Evolutionary conservation across 2,797 vertebrate genomes (phyloP), one percentile per base, ranked within the genome.

Genomic region (Bucorvus abyssinicus): DNA sequence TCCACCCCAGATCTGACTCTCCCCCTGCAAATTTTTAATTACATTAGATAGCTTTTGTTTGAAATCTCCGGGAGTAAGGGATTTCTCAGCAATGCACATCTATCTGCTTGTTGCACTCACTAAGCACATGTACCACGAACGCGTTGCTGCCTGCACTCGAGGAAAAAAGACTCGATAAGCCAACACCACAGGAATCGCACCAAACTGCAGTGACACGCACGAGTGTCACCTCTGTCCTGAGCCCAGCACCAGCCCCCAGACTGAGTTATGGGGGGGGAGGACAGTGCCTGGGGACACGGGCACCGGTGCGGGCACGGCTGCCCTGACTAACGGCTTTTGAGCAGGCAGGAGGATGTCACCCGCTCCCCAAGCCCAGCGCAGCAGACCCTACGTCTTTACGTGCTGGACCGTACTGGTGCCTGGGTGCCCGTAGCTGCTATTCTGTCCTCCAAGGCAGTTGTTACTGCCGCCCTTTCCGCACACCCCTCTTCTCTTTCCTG

Each of bases 21-120:
- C 90, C 44, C 75, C 85, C 55, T 53, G 69, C 57, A 83, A 89
- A 86, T 84, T 96, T 97, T 95, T 95, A 94, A 96, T 94, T 95
- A 96, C 87, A 91, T 94, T 95, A 64, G 90, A 92, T 74, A 93
- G 95, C 79, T 95, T 94, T 96, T 96, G 89, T 84, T 93, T 96
- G 95, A 90, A 91, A 96, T 67, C 92, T 94, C 87, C 47, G 44
- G 76, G 80, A 95, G 71, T 78, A 92, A 79, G 70, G 75, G 75
- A 57, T 87, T 94, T 92, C 70, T 85, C 82, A 63, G 69, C 68
- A 89, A 74, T 78, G 88, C 88, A 34, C 13, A 3, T 82, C 91
- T 92, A 86, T 84, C 75, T 78, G 94, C 89, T 84, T 89, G 82
- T 68, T 83, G 50, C 84, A 61, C 47, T 83, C 18, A 23, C 73